These are phyloP conservation scores for Molossus alvarezi DNA, from an alignment of 2,797 vertebrate species.

Conservation along the genomic window DNA sequence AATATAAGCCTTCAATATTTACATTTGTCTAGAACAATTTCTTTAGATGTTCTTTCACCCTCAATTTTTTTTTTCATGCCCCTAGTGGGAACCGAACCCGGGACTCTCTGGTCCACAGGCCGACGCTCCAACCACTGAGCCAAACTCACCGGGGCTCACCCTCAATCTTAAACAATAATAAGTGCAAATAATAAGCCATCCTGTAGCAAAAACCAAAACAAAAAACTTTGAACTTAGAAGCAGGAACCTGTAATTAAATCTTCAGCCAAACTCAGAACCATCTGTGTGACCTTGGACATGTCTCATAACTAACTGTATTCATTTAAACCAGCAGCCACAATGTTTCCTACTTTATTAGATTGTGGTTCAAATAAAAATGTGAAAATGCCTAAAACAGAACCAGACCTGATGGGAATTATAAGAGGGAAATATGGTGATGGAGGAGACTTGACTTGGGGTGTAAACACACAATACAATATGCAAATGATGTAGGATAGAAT, in stretches of 20 bases:
- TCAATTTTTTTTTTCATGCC: neutral
- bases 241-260: neutral
- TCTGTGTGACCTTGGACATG: neutral
- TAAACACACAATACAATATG: neutral
- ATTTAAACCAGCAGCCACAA: neutral
- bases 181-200: slow-evolving; percentile 15
- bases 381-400: slow-evolving; percentile 19
- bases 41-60: slow-evolving; percentile 24
- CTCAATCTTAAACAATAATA: slow-evolving; percentile 6
- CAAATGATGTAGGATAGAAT: neutral
- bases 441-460: neutral
- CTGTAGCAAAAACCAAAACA: neutral
- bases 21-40: neutral
- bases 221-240: slow-evolving; percentile 7
- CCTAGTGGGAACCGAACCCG: no score
- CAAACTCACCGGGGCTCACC: neutral
- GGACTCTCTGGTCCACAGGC: no score
- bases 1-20: neutral
- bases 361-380: neutral
- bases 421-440: neutral
- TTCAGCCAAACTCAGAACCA: neutral
- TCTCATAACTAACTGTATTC: neutral
- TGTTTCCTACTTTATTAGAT: neutral
- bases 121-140: no score
- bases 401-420: neutral